Evolutionary conservation across 2,888 invertebrate genomes (phyloP), one percentile per base, ranked within the genome.

Genomic region (Psococerastis gibbosa): DNA sequence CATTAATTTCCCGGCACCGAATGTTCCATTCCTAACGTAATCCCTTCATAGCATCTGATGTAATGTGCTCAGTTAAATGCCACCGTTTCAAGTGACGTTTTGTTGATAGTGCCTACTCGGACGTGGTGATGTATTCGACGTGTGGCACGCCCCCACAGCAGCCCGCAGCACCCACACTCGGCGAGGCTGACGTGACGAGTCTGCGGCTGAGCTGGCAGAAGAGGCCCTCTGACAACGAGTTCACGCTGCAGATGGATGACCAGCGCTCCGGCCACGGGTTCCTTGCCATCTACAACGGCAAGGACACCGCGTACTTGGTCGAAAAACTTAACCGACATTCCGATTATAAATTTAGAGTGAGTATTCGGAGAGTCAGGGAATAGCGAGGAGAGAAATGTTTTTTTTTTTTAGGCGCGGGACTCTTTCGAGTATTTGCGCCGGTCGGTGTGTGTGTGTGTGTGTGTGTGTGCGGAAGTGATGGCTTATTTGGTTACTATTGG

Each of bases 221-320:
- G 42, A 69, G 83, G 41, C 72, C 76, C 31, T 72, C 73, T 53
- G 87, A 85, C 56, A 82, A 83, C 47, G 78, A 78, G 54, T 88
- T 81, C 60, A 73, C 76, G 43, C 66, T 89, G 48, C 87, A 89
- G 63, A 79, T 87, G 77, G 78, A 85, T 54, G 69, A 70, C 51
- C 65, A 69, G 22, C 60, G 66, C 8, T 69, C 73, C 43, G 77
- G 78, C 9, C 79, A 84, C 62, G 84, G 84, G 31, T 85, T 75
- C 61, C 66, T 83, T 49, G 73, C 78, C 47, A 76, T 80, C 35
- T 87, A 84, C 65, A 75, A 76, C 57, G 89, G 89, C 2, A 66
- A 70, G 49, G 83, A 83, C 43, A 69, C 71, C 16, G 64, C 70
- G 20, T 72, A 80, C 60, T 66, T 70, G 50, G 79, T 82, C 58